Conservation (phyloP, 2,888 invertebrate species). For the Drosophila subquinaria region DNA sequence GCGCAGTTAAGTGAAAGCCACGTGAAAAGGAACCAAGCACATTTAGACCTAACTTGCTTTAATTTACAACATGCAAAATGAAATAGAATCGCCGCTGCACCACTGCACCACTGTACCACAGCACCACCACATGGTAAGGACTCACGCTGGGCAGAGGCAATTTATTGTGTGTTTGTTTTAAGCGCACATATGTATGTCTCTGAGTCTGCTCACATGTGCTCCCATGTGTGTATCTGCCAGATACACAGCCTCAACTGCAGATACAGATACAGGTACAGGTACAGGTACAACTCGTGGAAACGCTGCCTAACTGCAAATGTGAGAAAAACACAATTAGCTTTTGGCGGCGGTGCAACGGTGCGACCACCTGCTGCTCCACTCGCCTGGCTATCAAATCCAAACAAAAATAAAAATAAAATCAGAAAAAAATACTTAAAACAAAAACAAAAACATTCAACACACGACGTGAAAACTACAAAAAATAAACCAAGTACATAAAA, state of each 20-base stretch:
- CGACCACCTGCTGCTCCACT: conserved; percentile 74
- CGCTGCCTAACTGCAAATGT: conserved; percentile 77
- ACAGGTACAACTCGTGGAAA: conserved; percentile 29
- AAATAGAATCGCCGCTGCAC: conserved; percentile 63
- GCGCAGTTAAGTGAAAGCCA: conserved; percentile 59
- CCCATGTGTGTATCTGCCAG: conserved; percentile 65
- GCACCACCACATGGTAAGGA: conserved; percentile 35
- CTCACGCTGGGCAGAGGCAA: conserved; percentile 76
- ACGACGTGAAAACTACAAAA: conserved; percentile 51
- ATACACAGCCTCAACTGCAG: conserved; percentile 28
- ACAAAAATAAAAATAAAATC: conserved; percentile 19
- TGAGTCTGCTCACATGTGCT: conserved; percentile 35
- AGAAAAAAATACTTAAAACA: conserved; percentile 3
- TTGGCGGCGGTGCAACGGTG: conserved; percentile 71
- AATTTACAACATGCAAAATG: conserved; percentile 80
- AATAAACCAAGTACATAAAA: conserved; percentile 8
- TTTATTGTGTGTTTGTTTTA: conserved; percentile 82
- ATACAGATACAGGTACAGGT: conserved; percentile 1
- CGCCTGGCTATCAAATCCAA: conserved; percentile 53
- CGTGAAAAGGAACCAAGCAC: conserved; percentile 43
- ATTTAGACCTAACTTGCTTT: conserved; percentile 66
- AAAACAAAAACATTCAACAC: conserved; percentile 68
- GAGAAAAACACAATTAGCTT: conserved; percentile 82
- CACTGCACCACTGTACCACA: conserved; percentile 20
- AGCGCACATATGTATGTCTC: conserved; percentile 55